Percentiles rank a stretch among this genome's conserved stretches.
Conservation (phyloP, 2,888 invertebrate species). For the Eristalinus aeneus region DNA sequence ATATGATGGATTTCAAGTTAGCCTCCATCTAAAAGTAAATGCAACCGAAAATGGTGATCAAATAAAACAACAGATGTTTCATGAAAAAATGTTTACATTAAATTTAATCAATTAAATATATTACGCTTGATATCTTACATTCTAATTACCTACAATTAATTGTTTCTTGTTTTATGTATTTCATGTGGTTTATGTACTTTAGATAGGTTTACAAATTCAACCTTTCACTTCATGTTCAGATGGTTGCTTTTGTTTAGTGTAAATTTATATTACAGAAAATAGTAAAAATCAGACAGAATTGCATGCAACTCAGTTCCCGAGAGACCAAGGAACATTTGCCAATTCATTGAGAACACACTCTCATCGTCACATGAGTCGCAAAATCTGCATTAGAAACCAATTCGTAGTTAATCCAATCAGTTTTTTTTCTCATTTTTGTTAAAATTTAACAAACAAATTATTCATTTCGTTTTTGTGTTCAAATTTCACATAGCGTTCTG, state of each 20-base stretch:
- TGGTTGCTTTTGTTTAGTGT: background rate
- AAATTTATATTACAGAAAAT: slow-evolving; percentile 2
- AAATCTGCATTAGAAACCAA: slow-evolving; percentile 24
- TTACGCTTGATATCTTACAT: slow-evolving; percentile 55
- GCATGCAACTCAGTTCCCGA: background rate
- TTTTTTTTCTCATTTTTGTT: background rate
- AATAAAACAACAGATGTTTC: slow-evolving; percentile 30
- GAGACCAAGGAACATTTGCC: background rate
- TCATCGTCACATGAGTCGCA: background rate
- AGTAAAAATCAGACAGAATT: background rate
- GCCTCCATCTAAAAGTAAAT: background rate
- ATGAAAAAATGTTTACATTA: slow-evolving; percentile 61
- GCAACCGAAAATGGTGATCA: background rate
- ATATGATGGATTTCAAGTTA: too few relatives aligned
- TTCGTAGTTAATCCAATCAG: slow-evolving; percentile 20
- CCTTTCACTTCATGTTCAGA: slow-evolving; percentile 20
- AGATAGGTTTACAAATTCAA: background rate
- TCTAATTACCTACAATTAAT: slow-evolving; percentile 55
- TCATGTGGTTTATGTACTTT: slow-evolving; percentile 9
- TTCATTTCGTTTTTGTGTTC: background rate
- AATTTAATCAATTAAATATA: slow-evolving; percentile 62
- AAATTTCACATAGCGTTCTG: slow-evolving; percentile 1
- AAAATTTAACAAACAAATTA: background rate
- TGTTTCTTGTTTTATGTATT: slow-evolving; percentile 6
- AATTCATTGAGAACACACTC: slow-evolving; percentile 19